A percentile compares a stretch with the other conserved stretches of the same genome.
phyloP scores from a whole-genome alignment of 2,113 vertebrate species.

The Hippocampus comes region DNA sequence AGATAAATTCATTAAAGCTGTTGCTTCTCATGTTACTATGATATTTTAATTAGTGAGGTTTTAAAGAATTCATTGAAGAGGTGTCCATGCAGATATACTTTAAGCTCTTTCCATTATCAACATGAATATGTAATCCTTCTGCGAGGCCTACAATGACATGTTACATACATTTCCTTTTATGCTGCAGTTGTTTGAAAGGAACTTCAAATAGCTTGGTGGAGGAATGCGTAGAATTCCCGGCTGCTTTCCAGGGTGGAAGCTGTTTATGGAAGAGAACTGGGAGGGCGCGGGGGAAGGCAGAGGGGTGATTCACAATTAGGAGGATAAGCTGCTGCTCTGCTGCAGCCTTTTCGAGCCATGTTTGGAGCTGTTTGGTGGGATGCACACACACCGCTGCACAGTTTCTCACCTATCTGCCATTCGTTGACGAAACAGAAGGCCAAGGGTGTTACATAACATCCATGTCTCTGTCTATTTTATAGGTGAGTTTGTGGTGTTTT shows the following conservation, averaged over 20 bases:
- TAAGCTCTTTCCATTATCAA: slow-evolving; percentile 38
- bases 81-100: background rate
- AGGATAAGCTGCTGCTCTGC: slow-evolving; percentile 54
- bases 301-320: slow-evolving; percentile 58
- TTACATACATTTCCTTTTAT: slow-evolving; percentile 78
- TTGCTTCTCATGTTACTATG: background rate
- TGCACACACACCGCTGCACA: slow-evolving; percentile 42
- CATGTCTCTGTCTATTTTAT: slow-evolving; percentile 34
- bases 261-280: slow-evolving; percentile 72
- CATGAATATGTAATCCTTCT: slow-evolving; percentile 30
- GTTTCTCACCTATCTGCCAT: slow-evolving; percentile 61
- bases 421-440: slow-evolving; percentile 76
- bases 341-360: slow-evolving; percentile 66
- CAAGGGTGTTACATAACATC: slow-evolving; percentile 59
- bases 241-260: slow-evolving; percentile 59
- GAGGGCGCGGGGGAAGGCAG: slow-evolving; percentile 26
- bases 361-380: slow-evolving; percentile 73
- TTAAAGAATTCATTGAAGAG: slow-evolving; percentile 13
- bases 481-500: slow-evolving; percentile 52
- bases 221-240: slow-evolving; percentile 66
- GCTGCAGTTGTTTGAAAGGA: slow-evolving; percentile 71
- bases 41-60: slow-evolving; percentile 21
- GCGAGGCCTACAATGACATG: slow-evolving; percentile 34
- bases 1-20: background rate
- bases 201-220: slow-evolving; percentile 58